phyloP scores from a whole-genome alignment of 2,113 vertebrate species.

The Lepus europaeus region DNA sequence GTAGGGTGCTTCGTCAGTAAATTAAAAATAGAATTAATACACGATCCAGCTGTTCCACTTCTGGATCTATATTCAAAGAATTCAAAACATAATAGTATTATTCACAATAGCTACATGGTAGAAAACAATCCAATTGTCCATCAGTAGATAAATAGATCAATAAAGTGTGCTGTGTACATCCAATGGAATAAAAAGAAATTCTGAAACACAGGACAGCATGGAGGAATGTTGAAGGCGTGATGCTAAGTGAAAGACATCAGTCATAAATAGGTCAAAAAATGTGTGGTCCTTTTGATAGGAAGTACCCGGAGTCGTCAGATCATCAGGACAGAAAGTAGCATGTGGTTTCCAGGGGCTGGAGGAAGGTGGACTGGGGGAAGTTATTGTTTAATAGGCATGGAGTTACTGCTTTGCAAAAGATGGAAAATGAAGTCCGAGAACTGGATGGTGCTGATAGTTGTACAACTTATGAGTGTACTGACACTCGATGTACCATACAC shows the following conservation, averaged over 20 bases:
- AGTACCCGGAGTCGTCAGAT: not conserved
- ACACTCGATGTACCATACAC: not conserved
- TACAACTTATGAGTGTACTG: not conserved
- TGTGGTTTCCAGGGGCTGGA: not conserved
- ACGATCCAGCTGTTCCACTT: not conserved
- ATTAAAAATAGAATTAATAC: not conserved
- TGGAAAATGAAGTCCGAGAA: not conserved
- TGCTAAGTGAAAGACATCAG: not conserved
- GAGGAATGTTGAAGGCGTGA: not conserved
- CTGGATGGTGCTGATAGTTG: not conserved
- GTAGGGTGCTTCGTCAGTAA: not conserved
- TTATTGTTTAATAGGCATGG: not conserved
- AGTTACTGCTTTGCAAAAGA: not conserved
- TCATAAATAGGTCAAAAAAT: not conserved
- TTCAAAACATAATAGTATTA: not conserved
- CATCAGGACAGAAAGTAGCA: not conserved
- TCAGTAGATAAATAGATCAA: not conserved
- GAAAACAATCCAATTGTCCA: not conserved
- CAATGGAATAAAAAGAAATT: not conserved
- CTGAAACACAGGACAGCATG: not conserved
- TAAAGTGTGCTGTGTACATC: not conserved
- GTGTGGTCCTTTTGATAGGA: not conserved
- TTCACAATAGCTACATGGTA: not conserved
- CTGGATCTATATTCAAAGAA: not conserved
- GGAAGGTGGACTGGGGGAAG: not conserved